These are phyloP conservation scores for Fratercula arctica DNA, from an alignment of 2,797 vertebrate genomes.

Conservation along the genomic window DNA sequence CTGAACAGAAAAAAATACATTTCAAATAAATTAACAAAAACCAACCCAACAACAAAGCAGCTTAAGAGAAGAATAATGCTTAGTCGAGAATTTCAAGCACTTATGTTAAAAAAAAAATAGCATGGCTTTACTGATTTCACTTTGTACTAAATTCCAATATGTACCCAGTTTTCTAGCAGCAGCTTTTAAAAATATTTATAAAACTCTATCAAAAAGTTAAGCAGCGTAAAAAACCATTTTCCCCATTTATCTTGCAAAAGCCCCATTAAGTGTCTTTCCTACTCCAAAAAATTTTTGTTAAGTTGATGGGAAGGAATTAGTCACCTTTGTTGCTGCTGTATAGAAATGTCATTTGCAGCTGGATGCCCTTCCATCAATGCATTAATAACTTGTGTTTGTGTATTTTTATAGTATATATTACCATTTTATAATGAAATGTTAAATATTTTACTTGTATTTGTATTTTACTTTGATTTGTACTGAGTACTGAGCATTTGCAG, in stretches of 20 bases:
- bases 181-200: neutral
- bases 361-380: constrained; percentile 12
- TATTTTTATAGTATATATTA: constrained; percentile 40
- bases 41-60: neutral
- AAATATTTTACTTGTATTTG: constrained; percentile 64
- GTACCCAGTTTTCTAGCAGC: neutral
- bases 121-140: neutral
- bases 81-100: neutral
- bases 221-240: neutral
- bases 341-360: constrained; percentile 11
- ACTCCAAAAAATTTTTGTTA: neutral
- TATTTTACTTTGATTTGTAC: constrained; percentile 52
- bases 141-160: neutral
- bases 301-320: constrained; percentile 2
- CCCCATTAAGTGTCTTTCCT: neutral
- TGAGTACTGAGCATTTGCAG: neutral
- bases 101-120: neutral
- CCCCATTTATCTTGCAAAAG: neutral
- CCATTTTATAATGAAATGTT: constrained; percentile 61
- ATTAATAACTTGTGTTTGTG: constrained; percentile 34
- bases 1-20: neutral
- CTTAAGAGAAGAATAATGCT: neutral
- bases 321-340: neutral
- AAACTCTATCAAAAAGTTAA: neutral
- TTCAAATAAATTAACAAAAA: neutral